Conservation (phyloP, 2,888 invertebrate genomes). For the Proisotoma minuta region DNA sequence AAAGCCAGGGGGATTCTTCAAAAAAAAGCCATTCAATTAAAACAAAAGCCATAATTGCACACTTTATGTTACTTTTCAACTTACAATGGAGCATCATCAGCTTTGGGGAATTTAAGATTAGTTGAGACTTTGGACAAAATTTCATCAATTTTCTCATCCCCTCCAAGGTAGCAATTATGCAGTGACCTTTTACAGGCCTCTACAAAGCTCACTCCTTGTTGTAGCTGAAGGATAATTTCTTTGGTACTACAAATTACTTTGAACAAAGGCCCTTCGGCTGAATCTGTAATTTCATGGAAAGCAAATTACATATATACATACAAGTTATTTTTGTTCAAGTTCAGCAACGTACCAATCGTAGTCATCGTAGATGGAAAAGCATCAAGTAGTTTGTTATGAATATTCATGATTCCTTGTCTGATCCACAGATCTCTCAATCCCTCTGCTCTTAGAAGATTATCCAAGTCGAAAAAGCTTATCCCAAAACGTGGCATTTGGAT, state of each 20-base stretch:
- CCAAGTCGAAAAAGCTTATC: constrained; percentile 41
- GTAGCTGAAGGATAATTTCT: constrained; percentile 28
- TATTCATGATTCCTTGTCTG: constrained; percentile 35
- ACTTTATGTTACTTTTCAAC: too few species aligned
- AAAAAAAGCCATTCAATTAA: too few species aligned
- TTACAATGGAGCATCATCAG: too few species aligned
- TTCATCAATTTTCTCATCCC: too few species aligned
- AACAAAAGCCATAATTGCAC: too few species aligned
- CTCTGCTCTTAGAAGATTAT: constrained; percentile 31
- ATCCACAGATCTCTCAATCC: constrained; percentile 37
- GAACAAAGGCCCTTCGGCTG: not conserved
- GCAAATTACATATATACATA: too few species aligned
- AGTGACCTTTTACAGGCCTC: constrained; percentile 21
- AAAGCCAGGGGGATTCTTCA: constrained; percentile 12
- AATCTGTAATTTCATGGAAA: too few species aligned
- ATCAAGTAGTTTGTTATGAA: constrained; percentile 33
- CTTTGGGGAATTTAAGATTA: too few species aligned
- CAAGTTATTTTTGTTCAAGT: too few species aligned
- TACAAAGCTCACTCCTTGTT: constrained; percentile 23
- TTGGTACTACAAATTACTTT: constrained; percentile 13
- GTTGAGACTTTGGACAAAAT: too few species aligned
- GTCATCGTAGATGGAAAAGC: constrained; percentile 37
- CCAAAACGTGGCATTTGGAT: constrained; percentile 26
- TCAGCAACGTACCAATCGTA: constrained; percentile 19
- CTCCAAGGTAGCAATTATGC: not conserved